Evolutionary conservation across 2,888 invertebrate genomes (phyloP), one percentile per base, ranked within the genome.

Genomic region (Sminthurides aquaticus): DNA sequence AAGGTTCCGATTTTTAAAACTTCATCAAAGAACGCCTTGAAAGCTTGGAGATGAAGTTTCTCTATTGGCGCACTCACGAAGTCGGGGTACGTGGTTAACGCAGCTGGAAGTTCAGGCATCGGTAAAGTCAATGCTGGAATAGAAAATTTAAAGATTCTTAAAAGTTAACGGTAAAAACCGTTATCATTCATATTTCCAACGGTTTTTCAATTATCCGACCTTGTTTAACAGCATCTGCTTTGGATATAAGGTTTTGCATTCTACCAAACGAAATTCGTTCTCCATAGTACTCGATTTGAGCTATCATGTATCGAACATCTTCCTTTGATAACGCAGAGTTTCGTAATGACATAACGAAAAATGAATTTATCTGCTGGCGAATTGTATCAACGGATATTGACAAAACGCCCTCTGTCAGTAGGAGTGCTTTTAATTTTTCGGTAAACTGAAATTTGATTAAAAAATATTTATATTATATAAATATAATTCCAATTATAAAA

Each of bases 61-160:
- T 52, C 49, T 22, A 66, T 60, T 2, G 66, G 66, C 1, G 62
- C 62, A 18, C 57, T 56, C 1, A 65, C 61, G 25, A 48, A 62
- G 26, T 49, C 25, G 1, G 61, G 65, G 27, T 57, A 61, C 24
- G 24, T 52, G 20, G 28, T n/a, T 24, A 55, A 43, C 1, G 57
- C 56, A 11, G 49, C n/a, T 3, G 65, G 65, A 52, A 57, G n/a
- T 22, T 20, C 34, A 1, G 61, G 57, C 20, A 48, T 26, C 2
- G n/a, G n/a, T n/a, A n/a, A n/a, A n/a, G n/a, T n/a, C n/a, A n/a
- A n/a, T n/a, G n/a, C n/a, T n/a, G n/a, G n/a, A n/a, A n/a, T n/a
- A n/a, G n/a, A n/a, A n/a, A n/a, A n/a, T n/a, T n/a, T n/a, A n/a
- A n/a, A n/a, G n/a, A n/a, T n/a, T n/a, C n/a, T n/a, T n/a, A n/a